Percentiles rank a stretch among this genome's conserved stretches.
Conservation (phyloP, 35 echinoderm and acorn worm genomes). For the Amphiura filiformis region DNA sequence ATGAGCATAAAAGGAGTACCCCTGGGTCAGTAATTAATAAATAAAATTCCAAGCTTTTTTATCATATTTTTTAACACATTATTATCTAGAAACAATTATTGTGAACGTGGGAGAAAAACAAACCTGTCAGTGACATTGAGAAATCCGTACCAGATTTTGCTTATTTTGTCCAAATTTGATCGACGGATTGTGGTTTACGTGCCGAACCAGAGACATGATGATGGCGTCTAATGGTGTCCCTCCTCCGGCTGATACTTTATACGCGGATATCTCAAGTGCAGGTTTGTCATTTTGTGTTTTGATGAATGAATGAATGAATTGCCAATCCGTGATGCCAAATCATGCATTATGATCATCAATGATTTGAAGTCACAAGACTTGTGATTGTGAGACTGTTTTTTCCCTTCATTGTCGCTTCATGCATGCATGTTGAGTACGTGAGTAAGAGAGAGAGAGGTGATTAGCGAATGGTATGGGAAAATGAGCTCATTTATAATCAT, state of each 20-base stretch:
- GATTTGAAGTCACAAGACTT: too few species aligned
- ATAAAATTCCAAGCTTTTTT: too few species aligned
- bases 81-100: background rate
- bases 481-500: too few species aligned
- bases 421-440: too few species aligned
- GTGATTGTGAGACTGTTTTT: too few species aligned
- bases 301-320: too few species aligned
- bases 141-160: background rate
- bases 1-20: background rate
- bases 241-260: slow-evolving; percentile 31
- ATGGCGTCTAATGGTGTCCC: slow-evolving; percentile 45
- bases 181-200: background rate
- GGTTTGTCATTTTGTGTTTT: too few species aligned
- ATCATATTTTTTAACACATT: background rate
- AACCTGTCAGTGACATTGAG: background rate
- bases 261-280: slow-evolving; percentile 43
- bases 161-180: background rate
- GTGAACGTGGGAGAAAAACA: background rate
- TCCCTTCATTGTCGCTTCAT: too few species aligned
- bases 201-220: slow-evolving; percentile 8
- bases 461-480: too few species aligned
- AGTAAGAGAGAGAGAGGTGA: too few species aligned
- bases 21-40: background rate
- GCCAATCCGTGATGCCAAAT: too few species aligned
- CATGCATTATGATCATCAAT: too few species aligned